Percentiles rank a stretch among this genome's conserved stretches.
phyloP scores from a whole-genome alignment of 2,888 invertebrate genomes.

The Nymphalis urticae region DNA sequence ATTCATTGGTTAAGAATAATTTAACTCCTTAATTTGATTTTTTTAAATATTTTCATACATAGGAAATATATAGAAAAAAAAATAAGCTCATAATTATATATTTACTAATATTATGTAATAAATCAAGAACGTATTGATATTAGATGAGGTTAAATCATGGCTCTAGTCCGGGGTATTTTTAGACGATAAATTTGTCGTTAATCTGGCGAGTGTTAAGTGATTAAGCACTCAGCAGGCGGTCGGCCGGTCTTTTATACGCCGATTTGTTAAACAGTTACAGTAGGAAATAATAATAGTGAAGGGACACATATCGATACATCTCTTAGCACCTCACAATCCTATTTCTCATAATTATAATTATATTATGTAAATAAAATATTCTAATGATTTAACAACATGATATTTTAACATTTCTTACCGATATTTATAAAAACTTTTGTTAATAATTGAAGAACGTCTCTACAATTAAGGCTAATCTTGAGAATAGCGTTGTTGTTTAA shows the following conservation, averaged over 20 bases:
- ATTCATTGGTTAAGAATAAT: too few relatives aligned
- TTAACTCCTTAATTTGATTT: too few relatives aligned
- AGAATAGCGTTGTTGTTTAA: too few relatives aligned
- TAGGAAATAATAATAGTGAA: conserved; percentile 43
- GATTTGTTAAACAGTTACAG: conserved; percentile 75
- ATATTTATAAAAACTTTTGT: too few relatives aligned
- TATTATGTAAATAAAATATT: not conserved
- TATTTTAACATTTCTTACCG: too few relatives aligned
- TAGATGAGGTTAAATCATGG: conserved; percentile 4
- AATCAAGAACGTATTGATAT: not conserved
- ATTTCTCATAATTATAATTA: not conserved
- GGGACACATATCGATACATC: conserved; percentile 39
- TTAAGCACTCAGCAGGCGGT: conserved; percentile 76
- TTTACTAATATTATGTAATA: not conserved
- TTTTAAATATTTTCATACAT: too few relatives aligned
- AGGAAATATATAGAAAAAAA: too few relatives aligned
- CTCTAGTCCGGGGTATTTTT: conserved; percentile 48
- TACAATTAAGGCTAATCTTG: too few relatives aligned
- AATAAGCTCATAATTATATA: too few relatives aligned
- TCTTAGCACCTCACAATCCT: conserved; percentile 7
- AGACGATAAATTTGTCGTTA: conserved; percentile 71
- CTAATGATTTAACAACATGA: too few relatives aligned
- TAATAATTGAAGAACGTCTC: too few relatives aligned
- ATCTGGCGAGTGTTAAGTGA: conserved; percentile 79
- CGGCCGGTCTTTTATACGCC: conserved; percentile 69